Base-by-base conservation (phyloP, 1,140 invertebrate species). In the Platyscapa corneri region DNA sequence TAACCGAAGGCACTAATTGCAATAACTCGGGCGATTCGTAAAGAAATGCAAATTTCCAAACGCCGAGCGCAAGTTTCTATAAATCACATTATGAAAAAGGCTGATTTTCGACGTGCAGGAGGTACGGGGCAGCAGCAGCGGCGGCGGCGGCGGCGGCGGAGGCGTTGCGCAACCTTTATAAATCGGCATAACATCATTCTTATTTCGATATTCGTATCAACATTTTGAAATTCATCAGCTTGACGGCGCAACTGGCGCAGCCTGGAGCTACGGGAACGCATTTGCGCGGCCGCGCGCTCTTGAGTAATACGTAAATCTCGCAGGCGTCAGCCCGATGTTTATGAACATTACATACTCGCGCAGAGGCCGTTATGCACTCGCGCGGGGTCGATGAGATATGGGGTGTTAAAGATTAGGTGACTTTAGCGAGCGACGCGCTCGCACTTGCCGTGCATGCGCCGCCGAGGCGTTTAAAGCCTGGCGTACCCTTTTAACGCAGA, bases 371-470 rank as follows among this genome's bases (percentile, higher is more conserved):
- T 30, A 86, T 84, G 81, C 81, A 87, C 86, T 87, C 88, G 87
- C 87, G 89, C 82, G 85, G 86, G 86, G 86, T 87, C 87, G 87
- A 91, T 92, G 90, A 92, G 87, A 91, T 92, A 92, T 92, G 87
- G 90, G 89, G 90, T 91, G 91, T 89, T 92, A 91, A 91, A 90
- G 89, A 89, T 87, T 89, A 86, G 89, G 86, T 89, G 88, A 92
- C 89, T 91, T 89, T 89, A 90, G 88, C 89, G 85, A 79, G 86
- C 67, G 77, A 64, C 77, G 72, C 42, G 42, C 42, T 12, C 42
- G 42, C 12, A 46, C 42, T 5, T 12, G 42, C 5, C 86, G 88
- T 72, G 65, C 78, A 82, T 77, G 67, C 82, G 88, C 86, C 85
- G 88, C 84, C 49, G 80, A 42, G 76, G 65, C 67, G 83, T 83